These are phyloP conservation scores for Lepidurus apus DNA, from an alignment of 1,140 invertebrate genomes.

Conservation along the genomic window DNA sequence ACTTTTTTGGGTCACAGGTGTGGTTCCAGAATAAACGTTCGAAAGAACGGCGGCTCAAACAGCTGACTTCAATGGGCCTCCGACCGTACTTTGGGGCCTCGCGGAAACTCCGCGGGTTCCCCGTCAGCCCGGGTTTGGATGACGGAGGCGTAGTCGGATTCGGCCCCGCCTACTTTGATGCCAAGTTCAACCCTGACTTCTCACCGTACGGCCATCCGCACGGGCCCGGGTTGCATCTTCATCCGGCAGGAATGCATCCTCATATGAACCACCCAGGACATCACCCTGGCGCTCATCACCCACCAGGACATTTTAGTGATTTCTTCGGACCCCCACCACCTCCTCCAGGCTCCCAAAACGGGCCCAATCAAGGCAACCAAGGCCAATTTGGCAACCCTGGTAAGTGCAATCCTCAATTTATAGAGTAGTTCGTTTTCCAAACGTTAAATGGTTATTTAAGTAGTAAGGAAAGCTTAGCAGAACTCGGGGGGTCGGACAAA, in stretches of 20 bases:
- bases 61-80: conserved; percentile 84
- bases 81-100: conserved; percentile 83
- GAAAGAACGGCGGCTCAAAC: conserved; percentile 89
- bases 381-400: conserved; percentile 11
- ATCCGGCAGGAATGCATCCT: conserved; percentile 49
- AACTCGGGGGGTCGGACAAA: neutral
- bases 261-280: conserved; percentile 28
- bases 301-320: conserved; percentile 31
- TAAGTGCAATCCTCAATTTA: neutral
- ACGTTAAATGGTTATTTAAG: too few relatives aligned
- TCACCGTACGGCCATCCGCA: conserved; percentile 64
- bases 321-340: conserved; percentile 32
- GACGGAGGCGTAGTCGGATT: conserved; percentile 62
- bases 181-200: conserved; percentile 83
- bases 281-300: conserved; percentile 34
- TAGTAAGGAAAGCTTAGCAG: too few relatives aligned
- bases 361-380: neutral
- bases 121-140: conserved; percentile 70
- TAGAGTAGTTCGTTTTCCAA: neutral
- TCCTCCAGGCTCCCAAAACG: conserved; percentile 34
- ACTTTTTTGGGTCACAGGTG: conserved; percentile 60
- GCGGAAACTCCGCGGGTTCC: conserved; percentile 82
- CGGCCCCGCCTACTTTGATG: conserved; percentile 55
- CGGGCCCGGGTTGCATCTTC: conserved; percentile 65
- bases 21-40: conserved; percentile 99